Evolutionary conservation across 2,113 vertebrate genomes (phyloP), one percentile per base, ranked within the genome.

Genomic region (Hyla sarda): DNA sequence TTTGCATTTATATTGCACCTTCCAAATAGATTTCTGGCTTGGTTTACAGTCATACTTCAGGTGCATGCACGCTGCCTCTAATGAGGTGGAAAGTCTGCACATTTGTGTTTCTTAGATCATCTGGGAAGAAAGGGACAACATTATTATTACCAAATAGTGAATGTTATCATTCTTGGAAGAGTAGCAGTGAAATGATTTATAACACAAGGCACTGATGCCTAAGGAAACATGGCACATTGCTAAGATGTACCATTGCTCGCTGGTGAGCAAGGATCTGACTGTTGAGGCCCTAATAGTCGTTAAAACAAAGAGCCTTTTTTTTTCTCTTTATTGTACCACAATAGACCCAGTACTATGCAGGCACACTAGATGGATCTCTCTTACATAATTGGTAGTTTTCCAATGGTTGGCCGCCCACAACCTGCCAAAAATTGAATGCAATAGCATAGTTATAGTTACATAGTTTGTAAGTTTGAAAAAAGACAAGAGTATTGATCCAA

Each of bases 1-100:
- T 87, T 87, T 87, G 78, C 85, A 87, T 87, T 87, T 87, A 87
- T 87, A 87, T 87, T 87, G 85, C 78, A 74, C 85, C 77, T 74
- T 82, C 67, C 67, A 87, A 87, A 87, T 74, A 79, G 78, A 82
- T 87, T 82, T 82, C 54, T 41, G 45, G 76, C 78, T 80, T 81
- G 78, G 50, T 74, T 87, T 87, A 87, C 85, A 74, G 85, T 74
- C 71, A 73, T 82, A 82, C 77, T 60, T 82, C 78, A 74, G 78
- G 50, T 82, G 78, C 77, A 80, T 80, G 65, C 67, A 62, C 67
- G 48, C 78, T 16, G 77, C 60, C 25, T 82, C 78, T 87, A 87
- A 87, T 87, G 77, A 82, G 77, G 34, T 60, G 85, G 78, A 87
- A 87, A 87, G 78, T 58, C 67, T 60, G 78, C 85, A 87, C 78